Evolutionary conservation across 2,797 vertebrate species (phyloP).

Genomic region (Etheostoma perlongum): DNA sequence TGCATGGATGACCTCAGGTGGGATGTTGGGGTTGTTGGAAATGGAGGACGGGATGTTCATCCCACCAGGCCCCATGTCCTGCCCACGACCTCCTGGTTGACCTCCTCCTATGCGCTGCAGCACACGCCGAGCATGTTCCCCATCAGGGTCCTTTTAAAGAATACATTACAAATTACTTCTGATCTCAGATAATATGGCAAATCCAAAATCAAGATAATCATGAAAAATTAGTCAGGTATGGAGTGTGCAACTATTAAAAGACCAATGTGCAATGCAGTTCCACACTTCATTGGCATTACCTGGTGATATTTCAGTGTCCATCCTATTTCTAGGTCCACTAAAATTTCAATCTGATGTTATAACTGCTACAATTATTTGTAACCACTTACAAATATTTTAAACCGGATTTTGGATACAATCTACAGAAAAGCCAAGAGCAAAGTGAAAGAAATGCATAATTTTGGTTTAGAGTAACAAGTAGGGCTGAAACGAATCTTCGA

Average conservation of each 20-base stretch:
- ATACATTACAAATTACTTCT: neutral
- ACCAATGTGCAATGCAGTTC: neutral
- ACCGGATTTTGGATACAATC: neutral
- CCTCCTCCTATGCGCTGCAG: slow-evolving; percentile 91
- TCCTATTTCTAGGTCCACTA: neutral
- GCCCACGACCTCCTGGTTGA: slow-evolving; percentile 88
- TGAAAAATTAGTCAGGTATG: neutral
- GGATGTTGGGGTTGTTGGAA: slow-evolving; percentile 98
- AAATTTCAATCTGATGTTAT: neutral
- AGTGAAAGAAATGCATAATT: no score
- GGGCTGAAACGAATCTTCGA: no score
- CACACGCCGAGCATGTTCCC: slow-evolving; percentile 94
- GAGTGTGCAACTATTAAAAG: neutral
- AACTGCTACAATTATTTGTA: neutral
- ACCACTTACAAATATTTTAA: neutral
- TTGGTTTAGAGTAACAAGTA: neutral
- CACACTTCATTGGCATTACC: neutral
- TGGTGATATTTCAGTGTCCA: neutral
- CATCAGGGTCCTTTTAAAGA: slow-evolving; percentile 92
- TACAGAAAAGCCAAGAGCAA: neutral
- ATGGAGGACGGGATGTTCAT: slow-evolving; percentile 96
- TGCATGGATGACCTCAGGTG: slow-evolving; percentile 93
- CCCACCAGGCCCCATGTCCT: slow-evolving; percentile 90
- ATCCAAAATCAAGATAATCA: neutral
- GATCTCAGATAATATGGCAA: neutral